phyloP scores from a whole-genome alignment of 2,113 vertebrate genomes.

The Centrocercus urophasianus region DNA sequence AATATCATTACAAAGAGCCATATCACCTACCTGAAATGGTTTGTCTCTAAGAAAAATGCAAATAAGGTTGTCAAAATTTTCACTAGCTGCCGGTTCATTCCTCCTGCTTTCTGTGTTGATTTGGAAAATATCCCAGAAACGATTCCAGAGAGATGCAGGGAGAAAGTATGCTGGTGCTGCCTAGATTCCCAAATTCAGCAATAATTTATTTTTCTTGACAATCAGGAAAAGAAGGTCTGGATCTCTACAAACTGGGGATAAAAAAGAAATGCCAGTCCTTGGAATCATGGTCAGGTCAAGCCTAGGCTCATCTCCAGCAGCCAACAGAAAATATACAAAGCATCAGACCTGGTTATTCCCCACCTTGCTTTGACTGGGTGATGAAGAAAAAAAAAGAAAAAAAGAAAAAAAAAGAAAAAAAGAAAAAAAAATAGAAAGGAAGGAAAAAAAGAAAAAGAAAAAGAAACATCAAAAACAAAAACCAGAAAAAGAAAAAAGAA shows the following conservation, averaged over 20 bases:
- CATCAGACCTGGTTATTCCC: constrained; percentile 63
- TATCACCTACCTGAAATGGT: constrained; percentile 93
- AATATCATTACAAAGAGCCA: constrained; percentile 68
- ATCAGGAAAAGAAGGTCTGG: constrained; percentile 75
- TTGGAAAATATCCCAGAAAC: constrained; percentile 83
- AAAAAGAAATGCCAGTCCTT: constrained; percentile 81
- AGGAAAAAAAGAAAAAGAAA: fast-evolving
- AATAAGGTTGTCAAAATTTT: constrained; percentile 94
- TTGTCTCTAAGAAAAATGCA: constrained; percentile 90
- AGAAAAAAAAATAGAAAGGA: neutral
- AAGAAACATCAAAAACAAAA: fast-evolving
- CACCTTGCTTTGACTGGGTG: constrained; percentile 57
- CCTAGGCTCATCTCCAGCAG: constrained; percentile 80
- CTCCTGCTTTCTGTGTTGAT: constrained; percentile 87
- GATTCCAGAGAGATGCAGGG: constrained; percentile 76
- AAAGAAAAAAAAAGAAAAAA: neutral
- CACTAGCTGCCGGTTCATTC: constrained; percentile 94
- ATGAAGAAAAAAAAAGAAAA: fast-evolving
- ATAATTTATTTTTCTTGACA: constrained; percentile 80
- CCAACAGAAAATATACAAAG: constrained; percentile 72
- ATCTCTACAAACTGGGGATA: constrained; percentile 76
- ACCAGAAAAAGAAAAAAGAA: fast-evolving
- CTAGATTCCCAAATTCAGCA: constrained; percentile 79
- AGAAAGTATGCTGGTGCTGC: constrained; percentile 78
- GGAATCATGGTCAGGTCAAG: constrained; percentile 88